Conservation (phyloP, 2,888 invertebrate genomes). For the Leptogaster cylindrica region DNA sequence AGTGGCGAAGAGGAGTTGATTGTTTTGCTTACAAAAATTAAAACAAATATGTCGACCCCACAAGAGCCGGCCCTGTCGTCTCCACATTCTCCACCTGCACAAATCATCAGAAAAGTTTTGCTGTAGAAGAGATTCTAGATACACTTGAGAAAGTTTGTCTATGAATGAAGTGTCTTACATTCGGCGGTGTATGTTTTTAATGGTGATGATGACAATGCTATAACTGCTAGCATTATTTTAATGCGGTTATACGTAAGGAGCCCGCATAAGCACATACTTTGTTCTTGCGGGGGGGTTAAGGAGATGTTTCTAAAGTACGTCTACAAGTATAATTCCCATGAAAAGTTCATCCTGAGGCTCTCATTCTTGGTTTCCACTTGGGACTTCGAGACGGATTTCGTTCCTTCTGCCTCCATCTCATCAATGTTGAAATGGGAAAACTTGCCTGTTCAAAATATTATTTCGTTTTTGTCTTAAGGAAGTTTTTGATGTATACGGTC, state of each 20-base stretch:
- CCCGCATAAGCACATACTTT: slow-evolving; percentile 36
- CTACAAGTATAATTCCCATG: slow-evolving; percentile 18
- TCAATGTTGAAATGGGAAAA: slow-evolving; percentile 27
- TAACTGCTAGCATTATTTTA: slow-evolving; percentile 32
- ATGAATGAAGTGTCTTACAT: not conserved
- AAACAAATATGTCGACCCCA: too few species aligned
- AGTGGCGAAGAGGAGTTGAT: too few species aligned
- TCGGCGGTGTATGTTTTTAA: slow-evolving; percentile 9
- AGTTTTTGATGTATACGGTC: slow-evolving; percentile 16
- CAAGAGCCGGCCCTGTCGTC: too few species aligned
- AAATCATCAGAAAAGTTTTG: too few species aligned
- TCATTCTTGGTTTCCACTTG: not conserved
- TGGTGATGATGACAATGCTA: slow-evolving; percentile 14
- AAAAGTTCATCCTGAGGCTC: slow-evolving; percentile 22
- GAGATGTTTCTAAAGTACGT: slow-evolving; percentile 11
- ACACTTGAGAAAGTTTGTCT: not conserved
- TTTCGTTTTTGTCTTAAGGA: slow-evolving; percentile 31
- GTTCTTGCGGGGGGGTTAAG: not conserved
- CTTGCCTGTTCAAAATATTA: slow-evolving; percentile 8
- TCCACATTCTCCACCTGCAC: too few species aligned
- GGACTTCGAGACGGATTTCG: slow-evolving; percentile 30
- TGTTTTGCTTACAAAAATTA: too few species aligned
- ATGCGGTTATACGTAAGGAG: slow-evolving; percentile 35
- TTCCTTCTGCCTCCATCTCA: not conserved
- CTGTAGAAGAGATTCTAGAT: too few species aligned